Evolutionary conservation across 92 coral and sea anemone species (phyloP).

Genomic region (Umimayanthus chanpuru): DNA sequence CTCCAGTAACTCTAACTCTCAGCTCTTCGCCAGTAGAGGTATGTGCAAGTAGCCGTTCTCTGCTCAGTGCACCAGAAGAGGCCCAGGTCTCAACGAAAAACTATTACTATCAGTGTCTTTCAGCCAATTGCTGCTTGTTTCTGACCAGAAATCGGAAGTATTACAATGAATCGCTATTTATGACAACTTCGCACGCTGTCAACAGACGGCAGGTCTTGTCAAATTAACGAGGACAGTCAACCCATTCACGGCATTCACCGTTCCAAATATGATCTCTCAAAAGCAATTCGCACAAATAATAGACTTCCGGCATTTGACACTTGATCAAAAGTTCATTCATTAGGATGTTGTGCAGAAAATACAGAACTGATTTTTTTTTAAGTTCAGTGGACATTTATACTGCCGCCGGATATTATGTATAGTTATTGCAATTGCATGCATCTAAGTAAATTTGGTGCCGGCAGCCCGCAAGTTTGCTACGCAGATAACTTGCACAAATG

Average conservation of each 20-base stretch:
- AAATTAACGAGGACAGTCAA: conserved; percentile 10
- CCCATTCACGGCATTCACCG: conserved; percentile 20
- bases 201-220: conserved; percentile 1
- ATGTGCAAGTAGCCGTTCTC: no score
- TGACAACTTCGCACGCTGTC: background rate
- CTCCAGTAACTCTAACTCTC: no score
- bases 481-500: no score
- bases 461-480: no score
- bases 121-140: no score
- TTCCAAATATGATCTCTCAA: background rate
- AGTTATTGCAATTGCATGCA: no score
- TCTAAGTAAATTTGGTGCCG: no score
- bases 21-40: no score
- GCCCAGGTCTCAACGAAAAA: no score
- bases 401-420: background rate
- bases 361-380: background rate
- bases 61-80: no score
- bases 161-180: background rate
- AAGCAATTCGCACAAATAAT: background rate
- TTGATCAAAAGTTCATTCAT: conserved; percentile 10
- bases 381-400: background rate
- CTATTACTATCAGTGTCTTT: no score
- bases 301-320: conserved; percentile 14
- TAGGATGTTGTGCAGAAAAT: conserved; percentile 9
- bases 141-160: no score